Conservation (phyloP, 37 sponge, comb jelly and placozoan species). For the Amphimedon queenslandica region DNA sequence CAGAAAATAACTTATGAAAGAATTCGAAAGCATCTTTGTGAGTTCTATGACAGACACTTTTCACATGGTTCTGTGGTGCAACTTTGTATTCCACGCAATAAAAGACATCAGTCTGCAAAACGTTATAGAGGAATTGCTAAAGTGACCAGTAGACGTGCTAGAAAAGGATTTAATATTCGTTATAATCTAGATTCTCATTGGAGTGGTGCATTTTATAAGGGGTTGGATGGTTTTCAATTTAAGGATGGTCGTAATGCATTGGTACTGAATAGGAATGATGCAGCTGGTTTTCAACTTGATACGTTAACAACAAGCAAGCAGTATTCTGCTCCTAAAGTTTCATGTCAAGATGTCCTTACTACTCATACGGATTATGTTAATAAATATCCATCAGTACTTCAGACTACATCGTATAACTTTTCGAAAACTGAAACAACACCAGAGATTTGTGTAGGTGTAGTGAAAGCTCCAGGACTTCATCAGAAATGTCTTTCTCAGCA, state of each 20-base stretch:
- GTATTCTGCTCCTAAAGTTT: slow-evolving; percentile 29
- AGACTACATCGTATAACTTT: slow-evolving; percentile 55
- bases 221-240: slow-evolving; percentile 23
- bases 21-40: slow-evolving; percentile 19
- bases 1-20: slow-evolving; percentile 39
- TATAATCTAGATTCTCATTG: slow-evolving; percentile 39
- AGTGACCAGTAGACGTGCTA: slow-evolving; percentile 21
- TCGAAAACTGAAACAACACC: slow-evolving; percentile 10
- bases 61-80: slow-evolving; percentile 42
- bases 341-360: no score
- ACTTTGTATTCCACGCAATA: slow-evolving; percentile 41
- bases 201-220: slow-evolving; percentile 25
- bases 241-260: slow-evolving; percentile 13
- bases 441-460: slow-evolving; percentile 37
- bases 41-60: slow-evolving; percentile 6
- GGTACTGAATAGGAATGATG: slow-evolving; percentile 52
- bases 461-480: slow-evolving; percentile 13
- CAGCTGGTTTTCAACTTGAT: slow-evolving; percentile 44
- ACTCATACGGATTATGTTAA: slow-evolving; percentile 58
- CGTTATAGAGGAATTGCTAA: slow-evolving; percentile 34
- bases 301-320: slow-evolving; percentile 33
- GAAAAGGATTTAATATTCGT: slow-evolving; percentile 25
- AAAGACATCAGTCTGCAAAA: slow-evolving; percentile 13
- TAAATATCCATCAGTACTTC: slow-evolving; percentile 24
- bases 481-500: no score